Base-by-base conservation (phyloP, 1,140 invertebrate genomes). In the Wiebesia pumilae region DNA sequence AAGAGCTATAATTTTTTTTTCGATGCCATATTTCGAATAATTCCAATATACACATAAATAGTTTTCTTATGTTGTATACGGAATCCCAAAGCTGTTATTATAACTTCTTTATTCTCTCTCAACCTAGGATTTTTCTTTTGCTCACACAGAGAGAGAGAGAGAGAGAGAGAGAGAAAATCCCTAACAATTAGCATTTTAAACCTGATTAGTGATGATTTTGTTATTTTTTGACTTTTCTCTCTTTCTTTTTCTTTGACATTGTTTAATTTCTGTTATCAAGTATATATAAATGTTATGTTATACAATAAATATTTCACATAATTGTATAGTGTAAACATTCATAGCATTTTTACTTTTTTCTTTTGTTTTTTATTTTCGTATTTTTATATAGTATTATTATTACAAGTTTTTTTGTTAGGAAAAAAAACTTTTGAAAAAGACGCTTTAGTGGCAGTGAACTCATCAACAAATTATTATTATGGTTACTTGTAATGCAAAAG, bases 371-470 rank as follows among this genome's bases (percentile, higher is more conserved):
- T 27, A 30, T 73, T 43, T 47, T 12, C 16, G 40, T 47, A 40
- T 51, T 21, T 27, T 51, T 54, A 35, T 27, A 35, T 14, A 62
- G 24, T 35, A 43, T 2, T 35, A 24, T 12, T 27, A 43, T 33
- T 47, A 33, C 10, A 21, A 78, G 4, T 16, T 51, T 30, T 35
- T 30, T 27, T 51, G 7, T 77, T 0, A 27, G 24, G 2, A 40
- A 88, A 88, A 89, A 90, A 89, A 89, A 87, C 89, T 90, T 87
- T 65, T 84, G 90, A 87, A 88, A 89, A 90, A 91, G 90, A 92
- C 89, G 85, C 90, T 91, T 89, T 87, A 89, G 88, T 92, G 91
- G 91, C 91, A 92, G 91, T 92, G 91, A 92, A 91, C 91, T 90
- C 91, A 90, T 47, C 12, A 47, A 47, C 88, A 90, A 88, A 89